Evolutionary conservation across 2,113 vertebrate genomes (phyloP), one percentile per base, ranked within the genome.

Genomic region (Coreoperca whiteheadi): DNA sequence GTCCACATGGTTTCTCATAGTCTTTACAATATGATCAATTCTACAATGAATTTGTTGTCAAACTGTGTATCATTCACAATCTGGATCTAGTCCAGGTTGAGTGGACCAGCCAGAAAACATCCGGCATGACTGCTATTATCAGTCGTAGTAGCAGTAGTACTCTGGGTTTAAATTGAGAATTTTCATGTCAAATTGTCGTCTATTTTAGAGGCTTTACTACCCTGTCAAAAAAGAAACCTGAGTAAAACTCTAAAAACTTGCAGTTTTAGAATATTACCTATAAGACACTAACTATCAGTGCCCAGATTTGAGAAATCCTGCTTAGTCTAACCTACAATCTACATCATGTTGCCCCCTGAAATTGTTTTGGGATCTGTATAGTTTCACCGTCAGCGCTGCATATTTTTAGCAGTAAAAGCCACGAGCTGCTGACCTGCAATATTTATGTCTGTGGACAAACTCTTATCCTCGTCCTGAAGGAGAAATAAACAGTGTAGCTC

Each of bases 391-490:
- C 34, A 43, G 4, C 0, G 43, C 54, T 61, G 66, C 25, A 51
- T 56, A 30, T 67, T 74, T 67, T 28, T 66, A 46, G 78, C 23
- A 46, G 37, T 56, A 46, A 71, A 79, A 79, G 56, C 56, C 46
- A 21, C 4, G 1, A 77, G 66, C 39, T 20, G 41, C 39, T 37
- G 60, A 77, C 41, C 51, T 51, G 41, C 32, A 66, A n/a, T 41
- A 70, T 77, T 82, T 30, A 69, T 61, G 64, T 53, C 34, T 76
- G 72, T 75, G 56, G 34, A 74, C 51, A 50, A 82, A 82, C 65
- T 32, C 60, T 63, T 6, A 0, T 43, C 8, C 0, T 43, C 7
- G 21, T 54, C n/a, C 23, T 48, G 25, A 20, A 41, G 53, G 32
- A 37, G 37, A 20, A 25, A 5, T 16, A 23, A 59, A 30, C 69